Evolutionary conservation across 2,113 vertebrate species (phyloP), one percentile per base, ranked within the genome.

Genomic region (Egretta garzetta): DNA sequence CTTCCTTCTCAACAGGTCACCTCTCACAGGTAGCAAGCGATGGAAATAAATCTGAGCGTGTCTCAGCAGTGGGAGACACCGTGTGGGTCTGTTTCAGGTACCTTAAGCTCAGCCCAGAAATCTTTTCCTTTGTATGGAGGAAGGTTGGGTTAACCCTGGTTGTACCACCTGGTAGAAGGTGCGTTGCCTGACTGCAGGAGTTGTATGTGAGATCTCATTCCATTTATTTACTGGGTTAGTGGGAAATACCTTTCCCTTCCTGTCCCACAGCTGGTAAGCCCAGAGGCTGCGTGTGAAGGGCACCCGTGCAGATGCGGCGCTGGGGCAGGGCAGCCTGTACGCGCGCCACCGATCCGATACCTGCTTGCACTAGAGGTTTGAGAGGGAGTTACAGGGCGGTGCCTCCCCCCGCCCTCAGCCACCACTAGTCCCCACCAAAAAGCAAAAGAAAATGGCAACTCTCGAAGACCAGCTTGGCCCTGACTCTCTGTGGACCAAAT

Each of bases 111-210:
- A 80, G 72, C n/a, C 59, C 75, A 18, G 24, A 55, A 77, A 67
- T 58, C 53, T 17, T 55, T 35, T 26, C 12, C 50, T 47, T 20
- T 13, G 50, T 23, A 14, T 47, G 21, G 17, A 71, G 24, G 72
- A 93, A 80, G 77, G 90, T 86, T 74, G 58, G 20, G 19, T 95
- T 85, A 91, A 70, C 88, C 97, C 85, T 95, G 71, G 53, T 94
- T 90, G 73, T 88, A 86, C 41, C 35, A 32, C 66, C 68, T 47
- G 49, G 55, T 67, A 76, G 45, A 75, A 92, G 94, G 74, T 3
- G 32, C 9, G 11, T 52, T 58, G 66, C 64, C 62, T 70, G 63
- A 43, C 23, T 39, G 39, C 55, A 75, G 70, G 86, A 86, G 28
- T 80, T 56, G 50, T 12, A 43, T 30, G 45, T 8, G 8, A 4